These are phyloP conservation scores for Taxidea taxus DNA, from an alignment of 2,113 vertebrate genomes.

Conservation along the genomic window DNA sequence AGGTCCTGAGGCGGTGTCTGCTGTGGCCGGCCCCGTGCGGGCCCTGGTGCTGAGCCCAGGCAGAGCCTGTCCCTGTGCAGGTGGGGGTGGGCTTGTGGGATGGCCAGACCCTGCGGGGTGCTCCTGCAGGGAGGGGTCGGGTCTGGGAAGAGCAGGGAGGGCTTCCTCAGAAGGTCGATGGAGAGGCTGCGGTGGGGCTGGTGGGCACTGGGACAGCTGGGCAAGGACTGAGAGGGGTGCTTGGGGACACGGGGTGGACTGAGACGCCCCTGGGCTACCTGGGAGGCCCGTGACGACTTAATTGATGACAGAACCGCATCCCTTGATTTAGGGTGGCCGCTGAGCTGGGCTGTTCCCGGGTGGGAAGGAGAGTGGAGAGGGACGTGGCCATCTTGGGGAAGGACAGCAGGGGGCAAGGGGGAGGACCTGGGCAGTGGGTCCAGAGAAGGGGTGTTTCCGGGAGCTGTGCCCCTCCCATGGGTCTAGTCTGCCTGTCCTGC, in stretches of 20 bases:
- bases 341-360: not conserved
- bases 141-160: not conserved
- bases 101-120: not conserved
- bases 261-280: not conserved
- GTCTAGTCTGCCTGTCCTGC: no score
- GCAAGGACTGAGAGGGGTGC: not conserved
- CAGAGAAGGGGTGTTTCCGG: not conserved
- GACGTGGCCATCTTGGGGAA: no score
- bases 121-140: not conserved
- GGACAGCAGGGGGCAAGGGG: not conserved
- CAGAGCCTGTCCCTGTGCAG: not conserved
- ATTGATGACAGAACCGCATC: no score
- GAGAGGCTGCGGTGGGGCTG: accelerated
- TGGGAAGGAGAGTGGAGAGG: not conserved
- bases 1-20: not conserved
- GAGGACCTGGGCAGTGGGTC: not conserved
- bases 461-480: accelerated
- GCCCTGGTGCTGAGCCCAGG: not conserved
- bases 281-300: not conserved
- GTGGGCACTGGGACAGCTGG: not conserved
- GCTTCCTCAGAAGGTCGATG: not conserved
- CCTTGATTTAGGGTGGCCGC: not conserved
- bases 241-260: accelerated
- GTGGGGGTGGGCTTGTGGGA: accelerated
- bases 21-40: accelerated